Base-by-base conservation (phyloP, 2,888 invertebrate genomes). In the Tineola bisselliella region DNA sequence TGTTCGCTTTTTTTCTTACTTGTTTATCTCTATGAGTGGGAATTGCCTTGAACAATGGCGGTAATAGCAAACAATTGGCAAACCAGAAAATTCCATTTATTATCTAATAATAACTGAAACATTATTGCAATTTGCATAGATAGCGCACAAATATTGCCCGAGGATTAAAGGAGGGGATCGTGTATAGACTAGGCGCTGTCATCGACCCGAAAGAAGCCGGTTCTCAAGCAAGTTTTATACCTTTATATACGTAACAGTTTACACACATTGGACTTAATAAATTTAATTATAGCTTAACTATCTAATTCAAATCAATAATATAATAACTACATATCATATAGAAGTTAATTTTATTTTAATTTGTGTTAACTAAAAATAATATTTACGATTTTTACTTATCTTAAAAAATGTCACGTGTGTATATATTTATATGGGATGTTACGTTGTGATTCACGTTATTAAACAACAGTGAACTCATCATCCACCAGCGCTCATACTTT, bases 401-500 rank as follows among this genome's bases (percentile, higher is more conserved):
- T n/a, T n/a, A n/a, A n/a, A n/a, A n/a, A n/a, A n/a, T 25, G 25
- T 25, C 6, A 25, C 6, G 6, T 25, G 2, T 4, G 25, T 2
- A 4, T 4, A 25, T 25, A 25, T 25, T 6, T 6, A 25, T 25
- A 25, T 25, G 6, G 25, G 25, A 2, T 25, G 25, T 25, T 25
- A 25, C 25, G 6, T 25, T 38, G 10, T 38, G 3, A 10, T 10
- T 10, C n/a, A 31, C 10, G 31, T 31, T 31, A 10, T 31, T 38
- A 10, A 38, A 38, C 10, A 38, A 6, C 25, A 38, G 38, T 38
- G 25, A 25, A 6, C 38, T 38, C 38, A 12, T 6, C 38, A 10
- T 38, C 38, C 38, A 38, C 38, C 38, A 10, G 38, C 38, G 38
- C 43, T 38, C n/a, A 19, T 82, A 82, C 86, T 86, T 87, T 84